Conservation (phyloP, 2,113 vertebrate species). For the Vidua chalybeata region DNA sequence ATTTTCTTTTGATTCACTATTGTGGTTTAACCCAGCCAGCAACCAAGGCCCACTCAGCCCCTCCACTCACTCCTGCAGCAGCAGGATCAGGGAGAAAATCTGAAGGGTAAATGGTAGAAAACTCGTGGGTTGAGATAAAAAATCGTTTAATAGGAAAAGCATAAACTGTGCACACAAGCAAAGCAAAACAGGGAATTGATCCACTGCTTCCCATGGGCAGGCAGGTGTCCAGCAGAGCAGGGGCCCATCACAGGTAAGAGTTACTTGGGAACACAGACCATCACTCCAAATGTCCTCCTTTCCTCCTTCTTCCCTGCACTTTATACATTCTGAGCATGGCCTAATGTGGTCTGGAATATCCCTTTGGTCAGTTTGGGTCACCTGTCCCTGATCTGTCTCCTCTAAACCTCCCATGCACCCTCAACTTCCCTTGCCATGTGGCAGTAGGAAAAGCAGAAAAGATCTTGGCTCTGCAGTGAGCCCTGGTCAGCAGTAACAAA, state of each 20-base stretch:
- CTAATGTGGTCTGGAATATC: background rate
- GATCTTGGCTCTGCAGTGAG: background rate
- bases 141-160: background rate
- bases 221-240: background rate
- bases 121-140: background rate
- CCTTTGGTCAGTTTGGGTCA: too few relatives aligned
- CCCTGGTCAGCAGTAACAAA: background rate
- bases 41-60: background rate
- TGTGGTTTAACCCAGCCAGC: background rate
- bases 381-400: background rate
- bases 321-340: background rate
- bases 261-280: background rate
- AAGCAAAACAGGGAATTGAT: background rate
- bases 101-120: background rate
- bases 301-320: background rate
- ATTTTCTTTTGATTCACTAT: background rate
- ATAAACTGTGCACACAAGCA: background rate
- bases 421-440: fast-evolving
- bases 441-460: background rate
- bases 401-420: fast-evolving
- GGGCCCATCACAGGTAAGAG: background rate
- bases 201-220: background rate
- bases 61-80: background rate
- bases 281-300: background rate
- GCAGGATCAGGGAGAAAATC: background rate